Base-by-base conservation (phyloP, 64 coral and sea anemone genomes). In the Trachythela sp. region DNA sequence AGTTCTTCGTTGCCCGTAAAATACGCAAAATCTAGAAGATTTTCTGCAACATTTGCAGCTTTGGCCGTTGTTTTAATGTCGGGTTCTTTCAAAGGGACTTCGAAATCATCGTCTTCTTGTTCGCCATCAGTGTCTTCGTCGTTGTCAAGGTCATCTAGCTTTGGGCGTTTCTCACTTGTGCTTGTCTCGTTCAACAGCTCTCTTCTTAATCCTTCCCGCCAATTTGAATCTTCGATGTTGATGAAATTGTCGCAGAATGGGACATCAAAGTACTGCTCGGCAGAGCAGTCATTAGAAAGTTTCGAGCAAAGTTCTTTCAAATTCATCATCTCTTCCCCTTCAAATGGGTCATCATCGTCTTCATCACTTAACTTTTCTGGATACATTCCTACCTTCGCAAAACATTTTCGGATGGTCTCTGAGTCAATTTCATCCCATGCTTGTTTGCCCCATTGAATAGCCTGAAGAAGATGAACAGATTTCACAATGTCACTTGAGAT, bases 1-100 rank as follows among this genome's bases (percentile, higher is more conserved):
- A 88, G 64, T 45, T 88, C 87, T 48, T 88, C 40, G 64, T 88
- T 70, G 68, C 87, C 40, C 38, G 48, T 52, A 36, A 76, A 88
- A 45, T 88, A 32, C 30, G 68, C 87, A 34, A 88, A 88, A 67
- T 88, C 87, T 48, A 42, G 20, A 48, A 54, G 85, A 33, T 86
- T 33, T 33, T 86, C 3, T 20, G 85, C 54, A 48, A 52, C 48
- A 48, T 52, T 35, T 35, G 51, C 39, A 42, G 85, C 85, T 48
- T 86, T 5, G 48, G 85, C 35, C 32, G 43, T 35, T 48, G 45
- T 48, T 52, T 48, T 86, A 86, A 36, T 48, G 85, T 17, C 45
- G 2, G 48, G 85, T 54, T 54, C 26, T 20, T 27, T 5, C 20
- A 64, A 27, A 64, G 20, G 20, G 26, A 20, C 20, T 10, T 64